Conservation (phyloP, 1,140 invertebrate species). For the Delia radicum region DNA sequence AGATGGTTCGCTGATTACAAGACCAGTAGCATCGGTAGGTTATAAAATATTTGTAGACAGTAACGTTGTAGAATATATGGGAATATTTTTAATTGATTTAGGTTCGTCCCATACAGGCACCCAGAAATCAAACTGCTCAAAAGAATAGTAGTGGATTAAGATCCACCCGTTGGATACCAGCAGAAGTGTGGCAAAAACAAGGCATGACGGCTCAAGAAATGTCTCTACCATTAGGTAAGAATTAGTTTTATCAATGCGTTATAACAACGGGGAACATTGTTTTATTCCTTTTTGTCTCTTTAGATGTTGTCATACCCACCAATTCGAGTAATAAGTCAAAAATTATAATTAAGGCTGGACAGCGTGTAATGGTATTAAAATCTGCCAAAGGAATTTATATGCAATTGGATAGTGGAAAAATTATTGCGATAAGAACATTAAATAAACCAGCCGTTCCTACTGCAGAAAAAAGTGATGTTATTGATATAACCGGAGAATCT, state of each 20-base stretch:
- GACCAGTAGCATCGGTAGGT: slow-evolving; percentile 60
- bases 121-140: slow-evolving; percentile 55
- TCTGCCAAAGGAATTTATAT: slow-evolving; percentile 95
- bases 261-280: background rate
- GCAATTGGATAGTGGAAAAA: slow-evolving; percentile 92
- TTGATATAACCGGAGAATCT: slow-evolving; percentile 48
- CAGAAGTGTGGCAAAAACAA: slow-evolving; percentile 85
- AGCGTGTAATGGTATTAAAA: slow-evolving; percentile 90
- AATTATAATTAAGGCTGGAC: slow-evolving; percentile 86
- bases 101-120: slow-evolving; percentile 46
- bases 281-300: background rate
- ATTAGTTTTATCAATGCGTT: background rate
- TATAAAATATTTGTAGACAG: background rate
- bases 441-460: slow-evolving; percentile 37
- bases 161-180: slow-evolving; percentile 75
- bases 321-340: slow-evolving; percentile 83
- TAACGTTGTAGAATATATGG: background rate
- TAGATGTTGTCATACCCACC: slow-evolving; percentile 91
- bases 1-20: slow-evolving; percentile 61
- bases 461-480: slow-evolving; percentile 44
- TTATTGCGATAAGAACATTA: slow-evolving; percentile 79
- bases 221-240: slow-evolving; percentile 76
- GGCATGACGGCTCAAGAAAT: slow-evolving; percentile 94
- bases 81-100: slow-evolving; percentile 16
- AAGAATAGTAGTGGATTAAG: slow-evolving; percentile 50